phyloP scores from a whole-genome alignment of 1,140 invertebrate species.

The Bombus waltoni region DNA sequence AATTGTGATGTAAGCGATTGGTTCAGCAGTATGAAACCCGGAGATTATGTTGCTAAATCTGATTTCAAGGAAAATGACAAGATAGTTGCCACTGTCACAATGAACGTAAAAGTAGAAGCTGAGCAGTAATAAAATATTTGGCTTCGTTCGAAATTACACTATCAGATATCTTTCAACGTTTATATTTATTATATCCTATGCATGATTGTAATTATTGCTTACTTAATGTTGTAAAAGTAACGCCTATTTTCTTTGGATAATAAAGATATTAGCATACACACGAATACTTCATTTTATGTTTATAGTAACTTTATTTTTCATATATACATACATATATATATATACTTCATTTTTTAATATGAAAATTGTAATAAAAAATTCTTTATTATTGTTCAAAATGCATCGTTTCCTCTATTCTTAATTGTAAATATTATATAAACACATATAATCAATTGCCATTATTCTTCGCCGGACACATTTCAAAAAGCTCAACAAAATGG shows the following conservation, averaged over 20 bases:
- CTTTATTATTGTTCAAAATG: not conserved
- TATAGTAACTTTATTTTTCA: not conserved
- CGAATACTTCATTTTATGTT: not conserved
- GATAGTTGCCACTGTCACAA: rapidly evolving
- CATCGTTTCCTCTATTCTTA: not conserved
- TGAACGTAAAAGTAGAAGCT: not conserved
- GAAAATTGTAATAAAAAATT: not conserved
- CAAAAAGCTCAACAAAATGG: conserved; percentile 52
- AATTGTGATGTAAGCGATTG: not conserved
- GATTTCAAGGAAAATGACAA: not conserved
- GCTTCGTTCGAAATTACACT: not conserved
- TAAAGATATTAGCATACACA: conserved; percentile 8
- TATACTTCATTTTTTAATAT: not conserved
- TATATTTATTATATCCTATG: not conserved
- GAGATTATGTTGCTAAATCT: not conserved
- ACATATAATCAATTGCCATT: not conserved
- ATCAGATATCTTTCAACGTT: not conserved
- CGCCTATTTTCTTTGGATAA: not conserved
- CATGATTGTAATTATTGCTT: not conserved
- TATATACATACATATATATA: not conserved
- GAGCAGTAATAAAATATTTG: not conserved
- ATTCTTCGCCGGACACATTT: conserved; percentile 4
- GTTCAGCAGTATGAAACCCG: not conserved
- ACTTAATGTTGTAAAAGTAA: not conserved
- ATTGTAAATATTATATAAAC: not conserved